A percentile compares a stretch with the other conserved stretches of the same genome.
Conservation (phyloP, 2,888 invertebrate genomes). For the Miltochrista miniata region DNA sequence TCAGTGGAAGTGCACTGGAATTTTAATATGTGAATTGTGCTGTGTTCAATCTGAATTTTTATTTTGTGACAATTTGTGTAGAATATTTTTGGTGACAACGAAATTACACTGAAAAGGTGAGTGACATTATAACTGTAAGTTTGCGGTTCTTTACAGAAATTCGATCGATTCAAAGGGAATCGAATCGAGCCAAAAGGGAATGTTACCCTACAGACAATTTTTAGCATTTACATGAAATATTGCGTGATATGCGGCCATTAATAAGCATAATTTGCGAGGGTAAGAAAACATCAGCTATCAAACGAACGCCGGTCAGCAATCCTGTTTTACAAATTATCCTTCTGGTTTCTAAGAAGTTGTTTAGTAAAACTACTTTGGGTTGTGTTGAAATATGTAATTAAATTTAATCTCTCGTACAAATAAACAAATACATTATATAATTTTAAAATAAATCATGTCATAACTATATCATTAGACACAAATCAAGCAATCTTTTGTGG, state of each 20-base stretch:
- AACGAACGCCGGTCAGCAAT: constrained; percentile 39
- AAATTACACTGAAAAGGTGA: constrained; percentile 36
- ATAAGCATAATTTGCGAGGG: constrained; percentile 35
- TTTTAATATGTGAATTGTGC: constrained; percentile 40
- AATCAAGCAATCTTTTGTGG: not conserved
- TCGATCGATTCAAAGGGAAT: no score
- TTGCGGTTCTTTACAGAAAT: constrained; percentile 1
- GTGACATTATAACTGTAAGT: constrained; percentile 29
- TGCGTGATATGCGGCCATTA: constrained; percentile 30
- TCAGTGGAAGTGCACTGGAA: constrained; percentile 27
- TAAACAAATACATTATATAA: not conserved
- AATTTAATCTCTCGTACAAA: not conserved
- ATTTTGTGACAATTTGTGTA: constrained; percentile 36
- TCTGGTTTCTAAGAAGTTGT: constrained; percentile 47
- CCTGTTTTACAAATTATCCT: constrained; percentile 47
- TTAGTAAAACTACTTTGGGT: constrained; percentile 26
- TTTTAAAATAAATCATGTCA: not conserved
- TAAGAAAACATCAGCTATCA: constrained; percentile 30
- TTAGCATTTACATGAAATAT: constrained; percentile 15
- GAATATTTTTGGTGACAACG: constrained; percentile 23
- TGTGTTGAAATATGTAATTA: constrained; percentile 12
- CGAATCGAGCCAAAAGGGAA: not conserved
- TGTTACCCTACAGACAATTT: constrained; percentile 6
- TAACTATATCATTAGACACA: not conserved
- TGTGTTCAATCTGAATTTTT: constrained; percentile 36